Base-by-base conservation (phyloP, 37 sponge, comb jelly and placozoan species). In the Oscarella lobularis region DNA sequence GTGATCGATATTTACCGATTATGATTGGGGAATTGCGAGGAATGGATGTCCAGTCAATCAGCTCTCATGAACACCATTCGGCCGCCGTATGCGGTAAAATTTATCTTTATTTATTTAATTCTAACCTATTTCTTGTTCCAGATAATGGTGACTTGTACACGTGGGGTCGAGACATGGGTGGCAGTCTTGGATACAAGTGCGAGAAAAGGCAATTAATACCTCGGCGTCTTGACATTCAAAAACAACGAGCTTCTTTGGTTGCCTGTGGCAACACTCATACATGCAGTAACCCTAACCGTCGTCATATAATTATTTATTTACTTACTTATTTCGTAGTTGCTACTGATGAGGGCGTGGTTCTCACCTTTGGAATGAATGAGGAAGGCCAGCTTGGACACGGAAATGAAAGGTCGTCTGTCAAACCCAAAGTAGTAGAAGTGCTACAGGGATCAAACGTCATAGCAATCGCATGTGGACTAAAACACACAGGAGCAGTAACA, bases 111-210 rank as follows among this genome's bases (percentile, higher is more conserved):
- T 9, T 48, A 48, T 20, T 27, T 20, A 48, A n/a, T n/a, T n/a
- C 9, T 48, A 9, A 48, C 60, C 9, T 20, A 48, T 20, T 48
- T 20, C 9, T 20, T 20, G 9, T 48, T 48, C 60, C 20, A 84
- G 95, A 89, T 34, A 75, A 38, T 77, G 95, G 95, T 32, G 90
- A 93, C 67, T 74, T 93, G 67, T 93, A 54, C 76, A 93, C 95
- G 1, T 93, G 95, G 95, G 95, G 95, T 3, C 81, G 74, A 73
- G 74, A 84, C 66, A 73, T 85, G 31, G 85, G 87, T 0, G 87
- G 89, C 67, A 3, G 66, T 30, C 33, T 79, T 0, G 79, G 40
- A n/a, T 81, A 76, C 33, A 48, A 38, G 5, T 73, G 80, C 80
- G 60, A 1, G 1, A 87, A 69, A 41, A 86, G 84, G 73, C 88